Evolutionary conservation across 2,797 vertebrate species (phyloP).

Genomic region (Chaetodon trifasciatus): DNA sequence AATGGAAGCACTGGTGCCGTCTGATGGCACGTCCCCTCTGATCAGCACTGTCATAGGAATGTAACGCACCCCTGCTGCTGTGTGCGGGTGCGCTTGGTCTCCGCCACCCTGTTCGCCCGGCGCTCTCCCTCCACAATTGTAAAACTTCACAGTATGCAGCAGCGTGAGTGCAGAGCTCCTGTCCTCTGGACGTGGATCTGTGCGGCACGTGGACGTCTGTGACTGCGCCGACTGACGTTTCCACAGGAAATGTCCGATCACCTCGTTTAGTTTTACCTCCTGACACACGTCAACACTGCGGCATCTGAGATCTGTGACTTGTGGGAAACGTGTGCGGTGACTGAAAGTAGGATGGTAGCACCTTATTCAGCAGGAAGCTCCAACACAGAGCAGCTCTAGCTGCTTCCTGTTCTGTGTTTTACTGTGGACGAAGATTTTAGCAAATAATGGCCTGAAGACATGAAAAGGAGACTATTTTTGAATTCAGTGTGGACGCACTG

Average conservation of each 20-base stretch:
- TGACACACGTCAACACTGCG: slow-evolving; percentile 7
- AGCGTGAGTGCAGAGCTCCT: not conserved
- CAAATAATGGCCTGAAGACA: no score
- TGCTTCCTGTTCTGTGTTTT: no score
- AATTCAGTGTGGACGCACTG: no score
- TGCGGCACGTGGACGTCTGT: slow-evolving; percentile 8
- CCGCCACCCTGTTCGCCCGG: rapidly evolving
- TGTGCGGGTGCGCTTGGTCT: slow-evolving; percentile 24
- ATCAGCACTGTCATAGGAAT: slow-evolving; percentile 75
- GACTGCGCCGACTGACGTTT: slow-evolving; percentile 6
- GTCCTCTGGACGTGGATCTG: not conserved
- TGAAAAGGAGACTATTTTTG: no score
- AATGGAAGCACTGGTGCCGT: slow-evolving; percentile 50
- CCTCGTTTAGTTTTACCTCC: not conserved
- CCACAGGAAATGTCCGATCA: slow-evolving; percentile 10
- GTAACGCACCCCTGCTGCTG: slow-evolving; percentile 51
- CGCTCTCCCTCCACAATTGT: slow-evolving; percentile 32
- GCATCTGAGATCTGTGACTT: not conserved
- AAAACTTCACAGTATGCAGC: slow-evolving; percentile 49
- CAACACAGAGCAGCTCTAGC: no score
- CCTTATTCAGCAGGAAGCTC: not conserved
- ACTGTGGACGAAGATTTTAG: no score
- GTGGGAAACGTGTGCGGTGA: not conserved
- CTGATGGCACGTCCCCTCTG: slow-evolving; percentile 43
- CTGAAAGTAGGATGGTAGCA: not conserved